Conservation (phyloP, 2,797 vertebrate genomes). For the Peromyscus nudipes region DNA sequence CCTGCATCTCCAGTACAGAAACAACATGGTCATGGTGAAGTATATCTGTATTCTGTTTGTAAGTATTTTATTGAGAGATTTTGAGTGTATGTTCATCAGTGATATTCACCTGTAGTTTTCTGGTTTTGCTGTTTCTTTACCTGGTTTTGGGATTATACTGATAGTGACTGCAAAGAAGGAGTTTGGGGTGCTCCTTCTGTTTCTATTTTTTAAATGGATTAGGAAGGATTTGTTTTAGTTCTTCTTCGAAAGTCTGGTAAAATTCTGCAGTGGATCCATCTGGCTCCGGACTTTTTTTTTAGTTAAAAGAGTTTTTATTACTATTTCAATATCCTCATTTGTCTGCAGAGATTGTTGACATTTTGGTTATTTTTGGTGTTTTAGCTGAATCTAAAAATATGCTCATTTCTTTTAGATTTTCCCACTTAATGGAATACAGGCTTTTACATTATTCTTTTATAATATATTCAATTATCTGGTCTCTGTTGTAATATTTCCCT, state of each 20-base stretch:
- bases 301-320: not conserved
- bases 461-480: not conserved
- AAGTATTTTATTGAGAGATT: not conserved
- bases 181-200: not conserved
- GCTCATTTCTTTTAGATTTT: not conserved
- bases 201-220: not conserved
- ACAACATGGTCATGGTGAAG: not conserved
- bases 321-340: not conserved
- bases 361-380: not conserved
- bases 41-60: not conserved
- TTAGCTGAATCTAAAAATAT: not conserved
- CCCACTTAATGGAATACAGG: not conserved
- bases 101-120: not conserved
- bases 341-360: not conserved
- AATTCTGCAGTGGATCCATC: not conserved
- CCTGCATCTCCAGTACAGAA: not conserved
- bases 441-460: not conserved
- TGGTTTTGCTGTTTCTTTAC: not conserved
- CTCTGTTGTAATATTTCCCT: not conserved
- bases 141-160: not conserved
- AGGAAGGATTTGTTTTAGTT: not conserved
- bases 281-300: not conserved
- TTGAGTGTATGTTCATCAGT: not conserved
- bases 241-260: not conserved
- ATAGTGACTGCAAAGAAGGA: not conserved